Conservation (phyloP, 2,113 vertebrate species). For the Cebidichthys violaceus region DNA sequence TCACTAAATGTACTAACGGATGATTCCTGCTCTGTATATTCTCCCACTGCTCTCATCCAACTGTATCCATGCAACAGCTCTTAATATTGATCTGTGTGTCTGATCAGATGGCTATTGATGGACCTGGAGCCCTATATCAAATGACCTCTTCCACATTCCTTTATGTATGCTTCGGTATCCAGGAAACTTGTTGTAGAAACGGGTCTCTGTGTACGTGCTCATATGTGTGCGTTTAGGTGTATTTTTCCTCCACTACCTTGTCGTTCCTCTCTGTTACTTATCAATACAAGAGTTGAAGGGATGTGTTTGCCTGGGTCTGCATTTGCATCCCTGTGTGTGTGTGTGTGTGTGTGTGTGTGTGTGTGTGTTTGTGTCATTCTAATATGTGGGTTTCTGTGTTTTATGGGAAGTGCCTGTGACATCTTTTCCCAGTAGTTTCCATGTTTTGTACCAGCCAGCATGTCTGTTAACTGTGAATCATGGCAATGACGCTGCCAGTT, state of each 20-base stretch:
- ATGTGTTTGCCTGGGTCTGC: not conserved
- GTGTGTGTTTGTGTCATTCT: not conserved
- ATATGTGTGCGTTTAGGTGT: not conserved
- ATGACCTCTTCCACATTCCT: constrained; percentile 25
- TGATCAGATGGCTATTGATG: constrained; percentile 62
- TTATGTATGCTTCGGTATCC: constrained; percentile 36
- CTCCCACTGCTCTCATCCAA: constrained; percentile 16
- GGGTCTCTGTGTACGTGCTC: not conserved
- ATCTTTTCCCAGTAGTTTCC: constrained; percentile 60
- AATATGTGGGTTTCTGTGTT: not conserved
- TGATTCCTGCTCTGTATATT: constrained; percentile 51
- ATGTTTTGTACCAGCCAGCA: constrained; percentile 42
- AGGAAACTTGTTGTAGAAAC: constrained; percentile 19
- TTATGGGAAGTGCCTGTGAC: constrained; percentile 38
- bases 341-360: not conserved
- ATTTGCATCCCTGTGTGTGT: not conserved
- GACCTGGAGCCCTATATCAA: constrained; percentile 16
- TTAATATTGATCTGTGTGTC: constrained; percentile 69
- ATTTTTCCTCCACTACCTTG: not conserved
- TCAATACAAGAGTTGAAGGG: not conserved
- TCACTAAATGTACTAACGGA: constrained; percentile 19
- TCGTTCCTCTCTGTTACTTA: not conserved
- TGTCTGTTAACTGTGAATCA: constrained; percentile 16
- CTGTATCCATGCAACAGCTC: constrained; percentile 67
- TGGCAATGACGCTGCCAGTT: not conserved